Evolutionary conservation across 1,140 invertebrate genomes (phyloP), one percentile per base, ranked within the genome.

Genomic region (Dysdera silvatica): DNA sequence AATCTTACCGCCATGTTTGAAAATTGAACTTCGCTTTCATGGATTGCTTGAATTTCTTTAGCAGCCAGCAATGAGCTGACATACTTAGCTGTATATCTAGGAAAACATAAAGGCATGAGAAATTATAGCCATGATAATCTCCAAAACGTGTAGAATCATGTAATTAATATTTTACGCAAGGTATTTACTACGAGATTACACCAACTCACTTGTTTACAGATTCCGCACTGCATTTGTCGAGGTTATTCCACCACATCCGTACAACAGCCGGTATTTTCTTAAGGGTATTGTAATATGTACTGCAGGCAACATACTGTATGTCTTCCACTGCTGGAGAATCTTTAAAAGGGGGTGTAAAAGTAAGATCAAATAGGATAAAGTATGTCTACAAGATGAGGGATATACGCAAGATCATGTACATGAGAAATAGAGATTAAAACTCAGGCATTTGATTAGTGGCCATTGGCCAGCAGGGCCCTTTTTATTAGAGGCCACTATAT

Each of bases 191-290:
- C 6, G 3, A 20, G n/a, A 24, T 55, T 6, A 55, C 4, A 40
- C 2, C 7, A 10, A 45, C 71, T 70, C 65, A 82, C 72, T 81
- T 83, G 67, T 93, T 88, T 4, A 93, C 83, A 54, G 85, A 78
- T 51, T 80, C 80, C 33, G 84, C 79, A 10, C 83, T 80, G 69
- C 82, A 81, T 54, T 84, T 82, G 24, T 89, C 86, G 3, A 80
- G 73, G 41, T 82, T 80, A 55, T 82, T 83, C 84, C 86, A 91
- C 90, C 91, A 95, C 70, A 85, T 82, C 20, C 90, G 80, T 3
- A 88, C 84, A 48, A 87, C 78, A 33, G 87, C 88, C n/a, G 88
- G 88, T 66, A 91, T 75, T 67, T 82, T 80, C 37, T 82, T 78
- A 31, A 91, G 72, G 49, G 82, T 76, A 58, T 82, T 79, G 12